Evolutionary conservation across 35 echinoderm and acorn worm genomes (phyloP).

Genomic region (Hemicentrotus pulcherrimus): DNA sequence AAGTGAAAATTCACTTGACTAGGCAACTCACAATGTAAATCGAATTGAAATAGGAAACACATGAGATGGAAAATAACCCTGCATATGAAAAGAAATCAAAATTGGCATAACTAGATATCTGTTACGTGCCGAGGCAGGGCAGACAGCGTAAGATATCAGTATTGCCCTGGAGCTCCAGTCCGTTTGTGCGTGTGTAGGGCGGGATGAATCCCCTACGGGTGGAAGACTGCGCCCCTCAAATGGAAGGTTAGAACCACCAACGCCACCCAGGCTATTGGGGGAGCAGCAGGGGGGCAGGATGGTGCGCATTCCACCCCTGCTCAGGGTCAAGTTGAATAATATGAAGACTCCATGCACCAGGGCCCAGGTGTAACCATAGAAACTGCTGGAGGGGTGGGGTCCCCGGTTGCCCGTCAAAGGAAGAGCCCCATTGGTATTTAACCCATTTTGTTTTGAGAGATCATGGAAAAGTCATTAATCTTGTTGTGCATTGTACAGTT

Average conservation of each 20-base stretch:
- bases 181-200: not conserved
- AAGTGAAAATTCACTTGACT: not conserved
- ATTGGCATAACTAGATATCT: constrained; percentile 12
- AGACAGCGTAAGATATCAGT: not conserved
- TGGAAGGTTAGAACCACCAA: not conserved
- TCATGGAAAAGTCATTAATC: too few relatives aligned
- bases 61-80: not conserved
- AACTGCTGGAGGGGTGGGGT: not conserved
- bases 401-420: not conserved
- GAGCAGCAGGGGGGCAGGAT: not conserved
- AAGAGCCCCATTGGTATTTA: too few relatives aligned
- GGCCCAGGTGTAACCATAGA: not conserved
- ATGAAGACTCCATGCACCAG: not conserved
- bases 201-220: not conserved
- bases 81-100: not conserved
- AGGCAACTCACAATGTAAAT: not conserved
- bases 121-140: not conserved
- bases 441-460: too few relatives aligned
- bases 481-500: too few relatives aligned
- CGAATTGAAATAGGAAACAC: not conserved
- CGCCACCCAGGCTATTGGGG: constrained; percentile 5
- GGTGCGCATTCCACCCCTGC: not conserved
- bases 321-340: not conserved
- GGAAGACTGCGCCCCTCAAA: not conserved
- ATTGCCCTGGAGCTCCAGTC: not conserved